phyloP scores from a whole-genome alignment of 2,888 invertebrate genomes.

The Andrena dorsata region DNA sequence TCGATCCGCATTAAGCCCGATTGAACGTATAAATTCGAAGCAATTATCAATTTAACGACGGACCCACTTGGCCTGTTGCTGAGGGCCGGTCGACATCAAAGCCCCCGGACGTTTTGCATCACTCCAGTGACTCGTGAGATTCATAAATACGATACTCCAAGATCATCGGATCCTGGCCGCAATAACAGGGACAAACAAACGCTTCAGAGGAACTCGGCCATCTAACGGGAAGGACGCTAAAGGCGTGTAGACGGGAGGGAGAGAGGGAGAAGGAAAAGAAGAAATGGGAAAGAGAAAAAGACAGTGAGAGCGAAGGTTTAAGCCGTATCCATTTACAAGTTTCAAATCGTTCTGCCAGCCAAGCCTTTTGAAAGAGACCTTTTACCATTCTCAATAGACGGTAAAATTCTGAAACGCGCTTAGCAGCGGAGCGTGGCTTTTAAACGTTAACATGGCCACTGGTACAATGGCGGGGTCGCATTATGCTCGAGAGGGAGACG shows the following conservation, averaged over 20 bases:
- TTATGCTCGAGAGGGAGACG: constrained; percentile 78
- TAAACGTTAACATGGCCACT: constrained; percentile 78
- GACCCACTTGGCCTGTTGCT: constrained; percentile 25
- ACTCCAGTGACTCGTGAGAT: constrained; percentile 24
- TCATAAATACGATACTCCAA: constrained; percentile 29
- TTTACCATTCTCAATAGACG: constrained; percentile 79
- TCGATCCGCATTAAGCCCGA: neutral
- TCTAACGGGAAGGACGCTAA: constrained; percentile 32
- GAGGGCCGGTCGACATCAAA: constrained; percentile 30
- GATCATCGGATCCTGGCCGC: constrained; percentile 9
- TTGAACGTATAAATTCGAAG: constrained; percentile 29
- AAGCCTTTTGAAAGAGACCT: constrained; percentile 79
- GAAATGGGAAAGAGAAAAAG: constrained; percentile 52
- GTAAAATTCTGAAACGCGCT: constrained; percentile 79
- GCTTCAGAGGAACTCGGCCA: constrained; percentile 48
- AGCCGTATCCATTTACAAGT: constrained; percentile 81
- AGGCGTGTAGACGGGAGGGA: constrained; percentile 8
- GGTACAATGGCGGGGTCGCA: constrained; percentile 78
- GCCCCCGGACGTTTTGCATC: constrained; percentile 18
- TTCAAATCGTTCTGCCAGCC: constrained; percentile 79
- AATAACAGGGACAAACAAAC: constrained; percentile 56
- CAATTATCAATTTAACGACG: constrained; percentile 34
- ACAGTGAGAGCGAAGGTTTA: constrained; percentile 65
- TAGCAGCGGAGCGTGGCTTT: constrained; percentile 76
- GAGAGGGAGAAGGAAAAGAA: constrained; percentile 28